These are phyloP conservation scores for Drosophila cyrtoloma DNA, from an alignment of 2,888 invertebrate species.

Conservation along the genomic window DNA sequence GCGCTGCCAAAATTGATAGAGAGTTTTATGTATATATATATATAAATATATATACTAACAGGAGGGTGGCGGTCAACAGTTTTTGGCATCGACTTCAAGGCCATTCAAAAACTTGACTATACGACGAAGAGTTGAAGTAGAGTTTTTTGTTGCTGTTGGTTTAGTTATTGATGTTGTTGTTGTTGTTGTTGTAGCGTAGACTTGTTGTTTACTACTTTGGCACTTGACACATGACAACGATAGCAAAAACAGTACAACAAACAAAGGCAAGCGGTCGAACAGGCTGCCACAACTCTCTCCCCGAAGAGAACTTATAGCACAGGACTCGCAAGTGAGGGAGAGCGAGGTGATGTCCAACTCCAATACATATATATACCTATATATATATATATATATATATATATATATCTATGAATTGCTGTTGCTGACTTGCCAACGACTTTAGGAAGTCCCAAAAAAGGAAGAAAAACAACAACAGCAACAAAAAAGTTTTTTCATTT, in stretches of 20 bases:
- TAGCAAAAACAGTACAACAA: constrained; percentile 16
- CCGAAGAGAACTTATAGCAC: background rate
- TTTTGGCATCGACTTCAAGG: constrained; percentile 40
- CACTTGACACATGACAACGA: constrained; percentile 75
- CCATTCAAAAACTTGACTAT: constrained; percentile 23
- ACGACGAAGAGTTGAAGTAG: constrained; percentile 10
- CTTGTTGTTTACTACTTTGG: constrained; percentile 65
- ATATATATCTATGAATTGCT: constrained; percentile 1
- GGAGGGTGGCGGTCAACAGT: background rate
- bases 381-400: background rate
- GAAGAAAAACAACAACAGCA: background rate
- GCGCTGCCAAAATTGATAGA: background rate
- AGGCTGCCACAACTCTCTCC: background rate
- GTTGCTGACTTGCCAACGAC: constrained; percentile 54
- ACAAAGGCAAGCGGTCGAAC: background rate
- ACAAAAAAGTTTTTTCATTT: constrained; percentile 71
- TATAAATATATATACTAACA: background rate
- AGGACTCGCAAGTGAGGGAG: background rate
- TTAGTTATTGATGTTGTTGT: constrained; percentile 8
- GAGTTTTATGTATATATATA: background rate
- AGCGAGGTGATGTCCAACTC: constrained; percentile 10
- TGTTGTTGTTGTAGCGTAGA: constrained; percentile 52
- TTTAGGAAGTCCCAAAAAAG: constrained; percentile 13
- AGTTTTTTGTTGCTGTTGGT: constrained; percentile 22
- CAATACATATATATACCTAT: background rate